Base-by-base conservation (phyloP, 2,888 invertebrate genomes). In the Seira sanloemensis region DNA sequence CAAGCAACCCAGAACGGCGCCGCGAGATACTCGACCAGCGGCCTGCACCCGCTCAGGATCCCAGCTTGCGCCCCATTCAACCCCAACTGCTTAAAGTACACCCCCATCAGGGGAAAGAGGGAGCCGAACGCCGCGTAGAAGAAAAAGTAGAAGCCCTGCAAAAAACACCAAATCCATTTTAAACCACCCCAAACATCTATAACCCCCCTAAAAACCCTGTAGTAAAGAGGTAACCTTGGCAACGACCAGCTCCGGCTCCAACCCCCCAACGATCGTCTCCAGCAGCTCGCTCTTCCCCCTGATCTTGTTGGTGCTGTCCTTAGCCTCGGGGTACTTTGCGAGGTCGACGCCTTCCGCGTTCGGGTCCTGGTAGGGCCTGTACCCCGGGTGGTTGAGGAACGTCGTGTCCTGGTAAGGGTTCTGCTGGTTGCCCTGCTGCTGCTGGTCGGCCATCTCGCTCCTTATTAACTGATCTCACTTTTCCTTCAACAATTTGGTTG, bases 71-170 rank as follows among this genome's bases (percentile, higher is more conserved):
- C 96, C 0, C 98, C 97, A 92, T 98, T 98, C 98, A 99, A 98
- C 84, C 98, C 98, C 95, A 99, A 96, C 93, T 99, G 99, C 92
- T 99, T 99, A 93, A 99, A 99, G 92, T 99, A 99, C 67, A 99
- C 97, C 50, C 98, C 99, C 95, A 99, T 97, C 86, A 99, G 93
- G 0, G 99, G 99, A 91, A 99, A 99, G 18, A 99, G 93, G 0
- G 98, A 98, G 4, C 99, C 99, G 91, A 99, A 99, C 0, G 99
- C 98, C 62, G 98, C 97, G 92, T 98, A 99, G 93, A 99, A 99
- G 93, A 98, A 98, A 92, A 99, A 98, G 92, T 99, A 99, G 92
- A 99, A 99, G 23, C 88, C 87, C 88, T 88, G 67, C 2, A 25
- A 2, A 69, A 24, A 50, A 46, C 2, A 4, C 26, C 23, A 74